Conservation (phyloP, 2,797 vertebrate genomes). For the Apogon talboti region DNA sequence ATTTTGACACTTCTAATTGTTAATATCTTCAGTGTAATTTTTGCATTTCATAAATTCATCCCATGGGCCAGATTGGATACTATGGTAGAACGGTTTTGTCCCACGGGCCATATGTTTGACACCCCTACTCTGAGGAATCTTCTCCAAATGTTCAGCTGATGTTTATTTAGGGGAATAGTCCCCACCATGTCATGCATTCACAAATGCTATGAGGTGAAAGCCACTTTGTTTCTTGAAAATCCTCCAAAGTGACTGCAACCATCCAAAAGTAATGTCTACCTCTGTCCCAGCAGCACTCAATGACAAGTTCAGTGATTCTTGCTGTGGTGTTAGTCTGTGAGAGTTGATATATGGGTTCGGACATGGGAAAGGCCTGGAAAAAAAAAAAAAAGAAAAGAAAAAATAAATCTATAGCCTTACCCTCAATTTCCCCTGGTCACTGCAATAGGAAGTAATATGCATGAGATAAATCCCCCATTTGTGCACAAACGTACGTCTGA, state of each 20-base stretch:
- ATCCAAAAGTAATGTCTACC: conserved; percentile 1
- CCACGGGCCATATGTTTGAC: no score
- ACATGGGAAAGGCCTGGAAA: neutral
- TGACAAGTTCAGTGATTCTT: conserved; percentile 1
- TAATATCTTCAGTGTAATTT: no score
- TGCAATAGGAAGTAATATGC: conserved; percentile 2
- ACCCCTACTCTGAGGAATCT: no score
- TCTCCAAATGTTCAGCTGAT: no score
- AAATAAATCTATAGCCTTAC: conserved; percentile 1
- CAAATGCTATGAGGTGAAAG: neutral
- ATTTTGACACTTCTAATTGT: no score
- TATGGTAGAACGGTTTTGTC: no score
- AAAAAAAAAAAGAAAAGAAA: neutral
- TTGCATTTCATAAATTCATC: no score
- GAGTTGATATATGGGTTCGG: conserved; percentile 1
- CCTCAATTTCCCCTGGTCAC: conserved; percentile 9
- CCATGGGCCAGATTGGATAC: no score
- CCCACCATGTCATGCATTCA: neutral
- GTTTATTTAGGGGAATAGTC: no score
- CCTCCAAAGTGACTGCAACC: neutral
- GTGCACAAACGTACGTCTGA: neutral
- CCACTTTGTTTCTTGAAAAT: no score
- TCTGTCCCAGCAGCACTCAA: neutral
- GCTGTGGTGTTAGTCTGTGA: neutral
- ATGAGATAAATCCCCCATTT: conserved; percentile 14